Conservation (phyloP, 2,113 vertebrate species). For the Melanerpes formicivorus region DNA sequence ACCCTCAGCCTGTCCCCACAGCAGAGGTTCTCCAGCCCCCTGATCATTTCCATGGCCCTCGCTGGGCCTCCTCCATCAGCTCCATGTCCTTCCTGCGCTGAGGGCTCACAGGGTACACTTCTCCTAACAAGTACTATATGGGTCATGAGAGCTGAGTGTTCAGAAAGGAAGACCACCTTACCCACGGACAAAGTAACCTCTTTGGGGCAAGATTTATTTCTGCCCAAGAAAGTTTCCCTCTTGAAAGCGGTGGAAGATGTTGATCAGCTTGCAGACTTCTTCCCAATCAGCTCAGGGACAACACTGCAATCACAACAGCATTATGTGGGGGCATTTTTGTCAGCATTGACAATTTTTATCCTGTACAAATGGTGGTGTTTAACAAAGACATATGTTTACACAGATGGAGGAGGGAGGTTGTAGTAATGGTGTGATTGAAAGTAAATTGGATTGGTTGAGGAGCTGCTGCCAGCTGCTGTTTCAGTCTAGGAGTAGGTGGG, state of each 20-base stretch:
- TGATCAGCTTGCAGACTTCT: constrained; percentile 55
- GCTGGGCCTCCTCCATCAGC: too few species aligned
- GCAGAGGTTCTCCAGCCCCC: too few species aligned
- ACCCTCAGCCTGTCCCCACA: too few species aligned
- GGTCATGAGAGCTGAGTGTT: not conserved
- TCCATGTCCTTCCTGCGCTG: too few species aligned
- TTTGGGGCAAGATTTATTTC: constrained; percentile 10
- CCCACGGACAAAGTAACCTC: not conserved
- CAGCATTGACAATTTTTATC: constrained; percentile 72
- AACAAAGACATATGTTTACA: constrained; percentile 71
- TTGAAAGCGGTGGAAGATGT: constrained; percentile 28
- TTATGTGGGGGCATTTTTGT: constrained; percentile 68
- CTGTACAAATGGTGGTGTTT: constrained; percentile 68
- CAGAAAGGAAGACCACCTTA: not conserved
- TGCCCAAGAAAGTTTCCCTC: not conserved
- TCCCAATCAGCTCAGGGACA: constrained; percentile 56
- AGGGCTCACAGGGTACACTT: not conserved
- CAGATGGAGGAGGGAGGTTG: constrained; percentile 68
- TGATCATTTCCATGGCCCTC: too few species aligned
- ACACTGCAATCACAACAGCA: constrained; percentile 63
- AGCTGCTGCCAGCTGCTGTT: constrained; percentile 61
- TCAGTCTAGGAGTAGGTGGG: constrained; percentile 61
- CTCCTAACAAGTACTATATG: not conserved
- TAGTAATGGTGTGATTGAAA: constrained; percentile 71
- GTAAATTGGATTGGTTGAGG: constrained; percentile 65